These are phyloP conservation scores for Ericerus pela DNA, from an alignment of 1,140 invertebrate species.

Conservation along the genomic window DNA sequence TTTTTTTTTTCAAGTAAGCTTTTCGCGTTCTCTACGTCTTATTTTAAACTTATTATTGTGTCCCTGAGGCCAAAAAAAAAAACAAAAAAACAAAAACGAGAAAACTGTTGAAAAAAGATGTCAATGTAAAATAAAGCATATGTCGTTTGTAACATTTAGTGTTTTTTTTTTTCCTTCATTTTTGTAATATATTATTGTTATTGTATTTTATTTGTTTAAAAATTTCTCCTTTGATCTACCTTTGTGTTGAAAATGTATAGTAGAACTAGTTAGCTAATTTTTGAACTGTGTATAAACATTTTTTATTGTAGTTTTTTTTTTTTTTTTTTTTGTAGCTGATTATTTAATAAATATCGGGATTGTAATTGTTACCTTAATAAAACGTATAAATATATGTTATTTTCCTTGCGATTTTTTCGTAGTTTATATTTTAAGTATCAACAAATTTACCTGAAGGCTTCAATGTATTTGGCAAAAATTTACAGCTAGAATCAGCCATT, in stretches of 20 bases:
- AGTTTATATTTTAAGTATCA: neutral
- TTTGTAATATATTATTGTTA: conserved; percentile 6
- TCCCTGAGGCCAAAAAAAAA: too few relatives aligned
- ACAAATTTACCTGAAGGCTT: too few relatives aligned
- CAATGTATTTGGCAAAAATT: neutral
- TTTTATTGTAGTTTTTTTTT: neutral
- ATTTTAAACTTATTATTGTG: too few relatives aligned
- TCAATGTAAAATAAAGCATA: too few relatives aligned
- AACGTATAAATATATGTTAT: conserved; percentile 11
- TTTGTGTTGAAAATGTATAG: conserved; percentile 1
- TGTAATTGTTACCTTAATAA: conserved; percentile 12
- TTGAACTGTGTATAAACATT: conserved; percentile 8
- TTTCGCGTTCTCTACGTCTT: too few relatives aligned
- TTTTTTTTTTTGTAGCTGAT: conserved; percentile 6
- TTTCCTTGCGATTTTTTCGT: neutral
- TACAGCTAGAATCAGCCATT: too few relatives aligned
- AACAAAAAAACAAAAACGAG: too few relatives aligned
- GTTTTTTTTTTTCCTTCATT: conserved; percentile 2
- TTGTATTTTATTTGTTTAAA: conserved; percentile 5
- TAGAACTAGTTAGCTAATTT: conserved; percentile 4
- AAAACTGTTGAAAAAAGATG: too few relatives aligned
- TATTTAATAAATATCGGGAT: conserved; percentile 11
- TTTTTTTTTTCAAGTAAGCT: too few relatives aligned
- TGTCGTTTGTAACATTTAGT: neutral
- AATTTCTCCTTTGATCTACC: neutral